Evolutionary conservation across 2,797 vertebrate genomes (phyloP).

Genomic region (Arctocebus calabarensis): DNA sequence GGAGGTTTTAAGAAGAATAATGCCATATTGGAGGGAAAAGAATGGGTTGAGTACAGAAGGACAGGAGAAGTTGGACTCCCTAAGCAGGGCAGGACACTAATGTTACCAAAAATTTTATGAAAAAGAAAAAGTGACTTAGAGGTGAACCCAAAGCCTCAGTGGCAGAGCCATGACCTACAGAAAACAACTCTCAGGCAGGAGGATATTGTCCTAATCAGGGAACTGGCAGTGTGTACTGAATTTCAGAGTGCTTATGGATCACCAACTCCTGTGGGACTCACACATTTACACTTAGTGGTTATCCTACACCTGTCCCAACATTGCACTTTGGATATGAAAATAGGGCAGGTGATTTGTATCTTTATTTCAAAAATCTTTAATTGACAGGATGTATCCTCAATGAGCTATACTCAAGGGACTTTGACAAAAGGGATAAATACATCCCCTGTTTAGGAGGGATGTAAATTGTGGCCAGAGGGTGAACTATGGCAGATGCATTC

Average conservation of each 20-base stretch:
- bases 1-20: background rate
- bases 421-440: background rate
- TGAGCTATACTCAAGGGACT: background rate
- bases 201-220: background rate
- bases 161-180: background rate
- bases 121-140: background rate
- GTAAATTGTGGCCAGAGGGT: background rate
- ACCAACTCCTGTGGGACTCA: background rate
- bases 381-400: background rate
- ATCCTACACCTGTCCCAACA: background rate
- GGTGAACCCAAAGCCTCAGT: background rate
- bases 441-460: background rate
- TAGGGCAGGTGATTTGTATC: background rate
- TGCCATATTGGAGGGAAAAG: background rate
- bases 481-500: background rate
- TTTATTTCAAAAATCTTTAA: background rate
- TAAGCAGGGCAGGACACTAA: background rate
- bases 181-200: background rate
- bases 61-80: background rate
- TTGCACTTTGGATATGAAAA: background rate
- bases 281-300: background rate
- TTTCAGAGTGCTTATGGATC: background rate
- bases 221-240: background rate
- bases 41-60: background rate
- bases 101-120: background rate